Conservation (phyloP, 2,797 vertebrate species). For the Euphonia xanthogaster region DNA sequence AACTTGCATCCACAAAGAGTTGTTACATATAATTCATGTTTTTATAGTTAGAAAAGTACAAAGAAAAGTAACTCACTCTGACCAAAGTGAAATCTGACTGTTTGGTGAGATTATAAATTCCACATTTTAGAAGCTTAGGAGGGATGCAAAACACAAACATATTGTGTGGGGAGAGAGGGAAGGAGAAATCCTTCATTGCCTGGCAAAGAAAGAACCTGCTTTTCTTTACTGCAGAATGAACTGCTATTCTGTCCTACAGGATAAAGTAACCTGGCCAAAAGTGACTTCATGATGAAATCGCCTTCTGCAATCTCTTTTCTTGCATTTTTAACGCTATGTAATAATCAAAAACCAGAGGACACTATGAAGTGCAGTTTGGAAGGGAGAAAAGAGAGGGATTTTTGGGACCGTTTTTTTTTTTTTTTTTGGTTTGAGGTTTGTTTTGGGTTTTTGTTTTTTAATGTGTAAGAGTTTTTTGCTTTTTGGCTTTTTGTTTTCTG, state of each 20-base stretch:
- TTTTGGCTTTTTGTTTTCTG: not conserved
- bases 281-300: not conserved
- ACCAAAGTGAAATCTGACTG: not conserved
- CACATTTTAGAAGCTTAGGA: not conserved
- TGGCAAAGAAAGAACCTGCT: not conserved
- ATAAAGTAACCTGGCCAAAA: not conserved
- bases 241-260: not conserved
- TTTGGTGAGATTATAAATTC: not conserved
- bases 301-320: not conserved
- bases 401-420: fast-evolving
- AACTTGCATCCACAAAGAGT: not conserved
- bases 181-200: not conserved
- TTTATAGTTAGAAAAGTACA: not conserved
- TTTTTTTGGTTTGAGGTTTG: not conserved
- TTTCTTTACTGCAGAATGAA: not conserved
- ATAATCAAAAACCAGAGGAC: not conserved
- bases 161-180: not conserved
- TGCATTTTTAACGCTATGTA: not conserved
- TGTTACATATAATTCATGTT: not conserved
- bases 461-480: fast-evolving
- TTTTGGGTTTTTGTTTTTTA: not conserved
- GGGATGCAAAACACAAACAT: not conserved
- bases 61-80: not conserved
- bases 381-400: not conserved
- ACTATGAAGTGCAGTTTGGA: not conserved